phyloP scores from a whole-genome alignment of 1,140 invertebrate species.

The Polyergus mexicanus region DNA sequence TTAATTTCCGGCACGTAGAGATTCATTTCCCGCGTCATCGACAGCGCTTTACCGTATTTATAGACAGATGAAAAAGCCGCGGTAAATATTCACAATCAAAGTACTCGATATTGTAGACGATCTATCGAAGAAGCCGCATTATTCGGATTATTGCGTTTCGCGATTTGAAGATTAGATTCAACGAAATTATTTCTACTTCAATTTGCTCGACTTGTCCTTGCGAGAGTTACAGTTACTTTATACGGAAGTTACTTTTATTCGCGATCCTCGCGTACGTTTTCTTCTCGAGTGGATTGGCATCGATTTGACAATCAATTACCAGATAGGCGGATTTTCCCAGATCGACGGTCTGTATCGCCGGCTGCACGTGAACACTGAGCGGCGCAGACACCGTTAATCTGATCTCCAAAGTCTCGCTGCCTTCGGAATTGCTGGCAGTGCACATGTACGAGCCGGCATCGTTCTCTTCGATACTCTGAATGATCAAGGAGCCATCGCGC shows the following conservation, averaged over 20 bases:
- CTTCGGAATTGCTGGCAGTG: constrained; percentile 88
- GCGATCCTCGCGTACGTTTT: not conserved
- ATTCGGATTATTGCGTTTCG: not conserved
- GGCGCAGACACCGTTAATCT: constrained; percentile 86
- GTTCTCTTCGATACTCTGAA: constrained; percentile 86
- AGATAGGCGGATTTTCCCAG: constrained; percentile 87
- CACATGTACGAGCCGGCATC: constrained; percentile 87
- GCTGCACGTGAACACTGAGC: constrained; percentile 87
- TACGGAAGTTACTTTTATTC: not conserved
- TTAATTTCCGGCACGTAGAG: constrained; percentile 56
- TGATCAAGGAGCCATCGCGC: constrained; percentile 87
- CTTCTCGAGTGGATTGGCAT: not conserved
- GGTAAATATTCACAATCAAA: constrained; percentile 57
- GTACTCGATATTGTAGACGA: not conserved
- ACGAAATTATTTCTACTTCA: not conserved
- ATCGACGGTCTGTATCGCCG: constrained; percentile 87
- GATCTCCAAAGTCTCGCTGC: constrained; percentile 88
- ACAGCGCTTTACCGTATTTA: constrained; percentile 38
- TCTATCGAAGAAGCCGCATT: not conserved
- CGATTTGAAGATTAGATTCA: not conserved
- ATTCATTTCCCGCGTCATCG: constrained; percentile 62
- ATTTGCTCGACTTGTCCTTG: not conserved
- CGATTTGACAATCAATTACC: constrained; percentile 81
- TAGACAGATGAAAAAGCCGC: constrained; percentile 8
- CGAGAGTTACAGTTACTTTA: not conserved